Evolutionary conservation across 1,140 invertebrate genomes (phyloP), one percentile per base, ranked within the genome.

Genomic region (Drosophila kepulauana): DNA sequence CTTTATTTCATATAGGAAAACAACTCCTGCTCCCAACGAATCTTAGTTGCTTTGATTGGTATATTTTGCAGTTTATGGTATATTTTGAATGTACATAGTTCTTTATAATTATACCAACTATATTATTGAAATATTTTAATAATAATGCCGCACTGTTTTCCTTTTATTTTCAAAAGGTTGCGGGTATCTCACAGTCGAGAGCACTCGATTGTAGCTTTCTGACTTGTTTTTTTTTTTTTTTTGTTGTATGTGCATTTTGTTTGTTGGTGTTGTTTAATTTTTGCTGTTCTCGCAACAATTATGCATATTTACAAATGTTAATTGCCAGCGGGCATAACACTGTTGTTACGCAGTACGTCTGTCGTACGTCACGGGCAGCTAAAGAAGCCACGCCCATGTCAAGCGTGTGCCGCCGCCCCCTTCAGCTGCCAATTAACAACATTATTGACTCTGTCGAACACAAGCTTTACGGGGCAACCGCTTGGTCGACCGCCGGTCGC

Each of bases 301-400:
- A 89, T 89, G 85, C 86, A 89, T 90, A 89, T 89, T 89, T 89
- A 86, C 86, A 90, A 89, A 89, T 90, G 85, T 89, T 89, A 89
- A 89, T 89, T 89, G 85, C 75, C 81, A 51, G 28, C 73, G 80
- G 73, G 77, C 77, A 80, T 59, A 80, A 72, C 80, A 87, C 80
- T 89, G 84, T 87, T 88, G 62, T 59, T 59, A 64, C 79, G 62
- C 25, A 66, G 62, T 35, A 66, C 35, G 38, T 67, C 35, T 45
- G 49, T 70, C 54, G 51, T 70, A 35, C 52, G 28, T 15, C 48
- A 15, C 20, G 28, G 7, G 15, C 33, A 63, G 59, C 25, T 48
- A n/a, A 28, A 43, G 43, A 45, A 51, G 51, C 65, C 78, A 88
- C 78, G 81, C 85, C 81, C 81, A 33, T 11, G 16, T 35, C 28